phyloP scores from a whole-genome alignment of 2,888 invertebrate species.

The Drosophila mulleri region DNA sequence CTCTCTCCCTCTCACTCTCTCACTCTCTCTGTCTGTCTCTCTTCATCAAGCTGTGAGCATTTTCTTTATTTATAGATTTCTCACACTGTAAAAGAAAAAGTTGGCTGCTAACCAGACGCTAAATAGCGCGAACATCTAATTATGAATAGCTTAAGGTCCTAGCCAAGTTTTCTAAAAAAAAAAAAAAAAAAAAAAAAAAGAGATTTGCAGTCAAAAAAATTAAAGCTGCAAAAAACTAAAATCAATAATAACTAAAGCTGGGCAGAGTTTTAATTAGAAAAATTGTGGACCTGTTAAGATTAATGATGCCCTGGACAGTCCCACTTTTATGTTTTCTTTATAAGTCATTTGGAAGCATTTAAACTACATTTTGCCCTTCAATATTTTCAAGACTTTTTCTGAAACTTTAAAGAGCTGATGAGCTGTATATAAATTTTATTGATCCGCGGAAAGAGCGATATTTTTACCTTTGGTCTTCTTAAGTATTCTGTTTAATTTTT shows the following conservation, averaged over 20 bases:
- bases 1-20: slow-evolving; percentile 25
- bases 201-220: background rate
- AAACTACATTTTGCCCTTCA: background rate
- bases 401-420: background rate
- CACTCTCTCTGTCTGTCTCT: background rate
- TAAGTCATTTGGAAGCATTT: background rate
- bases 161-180: background rate
- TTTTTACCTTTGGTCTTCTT: background rate
- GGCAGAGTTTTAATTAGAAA: slow-evolving; percentile 15
- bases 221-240: slow-evolving; percentile 11
- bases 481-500: background rate
- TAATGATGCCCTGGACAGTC: slow-evolving; percentile 16
- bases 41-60: slow-evolving; percentile 43
- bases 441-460: background rate
- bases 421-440: background rate
- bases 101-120: slow-evolving; percentile 16
- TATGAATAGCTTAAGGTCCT: slow-evolving; percentile 1
- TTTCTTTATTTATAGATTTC: slow-evolving; percentile 66
- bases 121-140: slow-evolving; percentile 24
- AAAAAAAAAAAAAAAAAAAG: too few species aligned
- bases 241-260: slow-evolving; percentile 18
- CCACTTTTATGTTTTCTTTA: background rate
- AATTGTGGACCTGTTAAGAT: slow-evolving; percentile 26
- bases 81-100: slow-evolving; percentile 10
- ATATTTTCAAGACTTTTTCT: background rate